Conservation (phyloP, 2,888 invertebrate genomes). For the Eudasyphora cyanicolor region DNA sequence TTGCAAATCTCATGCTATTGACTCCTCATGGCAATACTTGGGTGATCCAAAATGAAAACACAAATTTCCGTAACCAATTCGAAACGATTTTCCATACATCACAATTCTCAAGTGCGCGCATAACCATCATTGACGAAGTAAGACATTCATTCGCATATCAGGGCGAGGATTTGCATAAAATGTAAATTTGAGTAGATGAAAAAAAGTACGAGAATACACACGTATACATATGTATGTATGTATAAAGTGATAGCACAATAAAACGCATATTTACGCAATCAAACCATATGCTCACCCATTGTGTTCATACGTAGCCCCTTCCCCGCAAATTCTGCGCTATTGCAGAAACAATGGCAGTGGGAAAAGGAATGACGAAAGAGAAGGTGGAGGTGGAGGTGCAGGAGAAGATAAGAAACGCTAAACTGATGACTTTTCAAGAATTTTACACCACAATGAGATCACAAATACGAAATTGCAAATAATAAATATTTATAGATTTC, state of each 20-base stretch:
- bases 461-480: slow-evolving; percentile 24
- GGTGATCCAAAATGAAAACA: not conserved
- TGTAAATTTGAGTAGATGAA: not conserved
- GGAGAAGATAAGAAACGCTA: not conserved
- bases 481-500: slow-evolving; percentile 38
- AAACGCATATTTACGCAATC: slow-evolving; percentile 5
- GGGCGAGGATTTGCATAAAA: slow-evolving; percentile 34
- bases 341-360: not conserved
- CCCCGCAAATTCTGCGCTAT: not conserved
- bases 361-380: not conserved
- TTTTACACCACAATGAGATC: not conserved
- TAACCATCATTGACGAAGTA: not conserved
- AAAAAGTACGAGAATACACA: no score
- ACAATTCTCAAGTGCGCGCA: not conserved
- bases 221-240: no score
- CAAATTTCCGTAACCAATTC: not conserved
- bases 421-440: slow-evolving; percentile 33
- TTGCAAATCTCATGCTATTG: not conserved
- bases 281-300: not conserved
- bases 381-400: no score
- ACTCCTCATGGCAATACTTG: not conserved
- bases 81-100: slow-evolving; percentile 1
- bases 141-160: not conserved
- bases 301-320: not conserved
- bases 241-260: slow-evolving; percentile 7